Base-by-base conservation (phyloP, 2,113 vertebrate genomes). In the Carassius carassius region DNA sequence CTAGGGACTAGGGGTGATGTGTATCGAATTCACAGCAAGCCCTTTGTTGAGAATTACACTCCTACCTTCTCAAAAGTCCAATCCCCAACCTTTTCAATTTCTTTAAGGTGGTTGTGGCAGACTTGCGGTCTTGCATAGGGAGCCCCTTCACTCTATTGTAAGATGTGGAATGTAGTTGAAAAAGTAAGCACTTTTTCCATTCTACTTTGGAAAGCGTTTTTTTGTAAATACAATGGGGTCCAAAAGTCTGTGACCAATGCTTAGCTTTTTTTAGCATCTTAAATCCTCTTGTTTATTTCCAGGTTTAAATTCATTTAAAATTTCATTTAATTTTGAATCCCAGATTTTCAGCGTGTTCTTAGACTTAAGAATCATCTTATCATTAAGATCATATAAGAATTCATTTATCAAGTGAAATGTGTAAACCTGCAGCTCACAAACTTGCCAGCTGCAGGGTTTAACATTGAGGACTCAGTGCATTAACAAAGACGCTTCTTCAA, bases 11-110 rank as follows among this genome's bases (percentile, higher is more conserved):
- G 87, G 89, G 87, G 16, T 77, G 82, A 84, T 89, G 88, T 72
- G 80, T 87, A 84, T 91, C 62, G 32, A 86, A 90, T 86, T 90
- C 88, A 88, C 90, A 83, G 90, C 87, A 89, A 81, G 83, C 73
- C 73, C 75, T 56, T 65, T 86, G 83, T 88, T 87, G 72, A 90
- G 88, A 90, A 89, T 91, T 90, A 90, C 82, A 84, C 37, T 69
- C 75, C 81, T 62, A 58, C 84, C 72, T 58, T 72, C 76, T 83
- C 67, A 75, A 82, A 77, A 87, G 88, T 90, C 87, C 89, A 89
- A 89, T 92, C 89, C 91, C 70, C 88, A 84, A 77, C 87, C 79
- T 63, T 76, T 86, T 81, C 81, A 81, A 65, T 84, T 72, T 76
- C 81, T 86, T 69, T 51, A 78, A 76, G 84, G 21, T 82, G 81